Evolutionary conservation across 2,113 vertebrate species (phyloP), one percentile per base, ranked within the genome.

Genomic region (Cinclus cinclus): DNA sequence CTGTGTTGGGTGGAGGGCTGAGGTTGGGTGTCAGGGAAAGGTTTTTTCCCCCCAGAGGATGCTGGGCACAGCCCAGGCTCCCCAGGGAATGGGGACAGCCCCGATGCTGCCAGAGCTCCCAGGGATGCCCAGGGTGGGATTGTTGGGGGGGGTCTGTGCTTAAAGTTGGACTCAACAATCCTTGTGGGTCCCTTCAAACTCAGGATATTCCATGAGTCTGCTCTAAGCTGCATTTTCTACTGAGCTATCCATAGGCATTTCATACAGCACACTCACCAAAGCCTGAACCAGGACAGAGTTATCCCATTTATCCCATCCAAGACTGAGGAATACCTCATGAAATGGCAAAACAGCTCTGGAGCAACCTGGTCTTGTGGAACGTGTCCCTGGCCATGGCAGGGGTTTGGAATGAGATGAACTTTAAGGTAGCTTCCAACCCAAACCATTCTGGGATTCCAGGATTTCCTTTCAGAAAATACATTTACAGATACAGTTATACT

Each of bases 141-240:
- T 35, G 4, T 15, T 69, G 35, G 30, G n/a, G 30, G n/a, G 9
- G 28, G 19, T 27, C 49, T 56, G 25, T 3, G 10, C 14, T 13
- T 7, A 0, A 0, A 31, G 21, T 1, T n/a, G 46, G 20, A 46
- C 5, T 46, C 5, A 0, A 33, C 15, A 44, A 20, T 19, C n/a
- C 13, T 22, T 4, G 5, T 25, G 39, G 2, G 2, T 31, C 17
- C 6, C 24, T 41, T 31, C 47, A 3, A 62, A 4, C 14, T 41
- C n/a, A 41, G 17, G 30, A 19, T 68, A 47, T n/a, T 55, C 55
- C 35, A 11, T 11, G 1, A 19, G 41, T 35, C 20, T 31, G 2
- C 11, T 35, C 17, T 5, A 1, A 7, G 7, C 15, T 91, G 7
- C 11, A 9, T 83, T 94, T 53, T 67, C 89, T 9, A 47, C 13